Conservation (phyloP, 2,797 vertebrate species). For the Mormyrops boulengeri region DNA sequence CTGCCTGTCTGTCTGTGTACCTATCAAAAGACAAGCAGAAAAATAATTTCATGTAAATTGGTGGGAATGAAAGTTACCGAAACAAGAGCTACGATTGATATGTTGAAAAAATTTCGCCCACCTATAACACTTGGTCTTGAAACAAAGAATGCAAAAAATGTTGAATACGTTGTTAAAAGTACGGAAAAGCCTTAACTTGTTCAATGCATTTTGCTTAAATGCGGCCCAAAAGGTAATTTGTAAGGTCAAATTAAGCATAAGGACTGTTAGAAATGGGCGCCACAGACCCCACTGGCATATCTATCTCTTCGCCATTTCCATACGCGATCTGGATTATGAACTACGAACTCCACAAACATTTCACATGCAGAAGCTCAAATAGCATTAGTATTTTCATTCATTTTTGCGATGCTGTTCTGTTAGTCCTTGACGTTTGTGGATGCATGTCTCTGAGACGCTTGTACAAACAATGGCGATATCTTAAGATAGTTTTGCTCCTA, state of each 20-base stretch:
- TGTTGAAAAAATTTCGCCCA: not conserved
- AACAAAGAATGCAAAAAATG: not conserved
- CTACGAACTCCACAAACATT: not conserved
- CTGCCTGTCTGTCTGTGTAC: not conserved
- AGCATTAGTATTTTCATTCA: conserved; percentile 16
- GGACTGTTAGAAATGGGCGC: not conserved
- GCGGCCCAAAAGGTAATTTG: not conserved
- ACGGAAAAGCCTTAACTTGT: not conserved
- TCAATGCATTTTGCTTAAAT: not conserved
- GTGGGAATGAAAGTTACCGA: not conserved
- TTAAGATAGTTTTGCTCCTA: not conserved
- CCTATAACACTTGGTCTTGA: not conserved
- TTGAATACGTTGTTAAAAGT: not conserved
- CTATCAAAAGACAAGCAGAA: not conserved
- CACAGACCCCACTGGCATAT: not conserved
- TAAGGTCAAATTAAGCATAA: not conserved
- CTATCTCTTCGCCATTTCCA: not conserved
- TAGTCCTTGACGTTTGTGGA: not conserved
- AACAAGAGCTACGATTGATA: not conserved
- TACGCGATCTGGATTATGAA: not conserved
- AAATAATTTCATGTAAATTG: not conserved
- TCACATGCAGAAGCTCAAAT: not conserved
- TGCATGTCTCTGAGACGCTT: not conserved
- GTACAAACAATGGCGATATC: not conserved
- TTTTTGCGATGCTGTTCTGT: not conserved